phyloP scores from a whole-genome alignment of 2,113 vertebrate genomes.

The Colius striatus region DNA sequence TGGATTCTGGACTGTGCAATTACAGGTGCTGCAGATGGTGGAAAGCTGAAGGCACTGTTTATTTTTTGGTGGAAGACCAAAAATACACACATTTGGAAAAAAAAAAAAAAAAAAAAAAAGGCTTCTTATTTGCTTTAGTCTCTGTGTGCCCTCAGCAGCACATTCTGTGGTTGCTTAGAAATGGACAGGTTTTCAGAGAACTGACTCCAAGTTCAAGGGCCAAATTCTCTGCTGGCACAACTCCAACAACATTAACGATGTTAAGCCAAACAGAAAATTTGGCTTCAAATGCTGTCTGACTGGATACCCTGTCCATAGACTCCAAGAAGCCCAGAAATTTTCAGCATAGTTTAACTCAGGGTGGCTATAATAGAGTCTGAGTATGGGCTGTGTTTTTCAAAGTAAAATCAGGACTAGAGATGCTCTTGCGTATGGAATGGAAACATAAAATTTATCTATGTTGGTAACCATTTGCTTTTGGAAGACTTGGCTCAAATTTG shows the following conservation, averaged over 20 bases:
- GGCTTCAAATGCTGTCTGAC: conserved; percentile 1
- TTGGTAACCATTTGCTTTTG: not conserved
- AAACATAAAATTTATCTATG: not conserved
- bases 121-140: conserved; percentile 8
- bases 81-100: not conserved
- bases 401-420: not conserved
- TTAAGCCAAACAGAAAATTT: conserved; percentile 57
- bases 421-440: not conserved
- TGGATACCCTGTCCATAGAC: not conserved
- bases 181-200: conserved; percentile 46
- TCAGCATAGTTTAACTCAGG: not conserved
- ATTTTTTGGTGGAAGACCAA: conserved; percentile 62
- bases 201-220: conserved; percentile 50
- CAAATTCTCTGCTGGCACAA: conserved; percentile 45
- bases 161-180: conserved; percentile 21
- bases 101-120: not conserved
- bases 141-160: not conserved
- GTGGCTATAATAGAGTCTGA: not conserved
- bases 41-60: conserved; percentile 44
- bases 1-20: conserved; percentile 15
- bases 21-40: conserved; percentile 64
- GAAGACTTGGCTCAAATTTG: not conserved
- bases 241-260: conserved; percentile 11
- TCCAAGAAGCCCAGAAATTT: conserved; percentile 32
- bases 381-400: not conserved